Base-by-base conservation (phyloP, 2,888 invertebrate species). In the Eurytoma californica region DNA sequence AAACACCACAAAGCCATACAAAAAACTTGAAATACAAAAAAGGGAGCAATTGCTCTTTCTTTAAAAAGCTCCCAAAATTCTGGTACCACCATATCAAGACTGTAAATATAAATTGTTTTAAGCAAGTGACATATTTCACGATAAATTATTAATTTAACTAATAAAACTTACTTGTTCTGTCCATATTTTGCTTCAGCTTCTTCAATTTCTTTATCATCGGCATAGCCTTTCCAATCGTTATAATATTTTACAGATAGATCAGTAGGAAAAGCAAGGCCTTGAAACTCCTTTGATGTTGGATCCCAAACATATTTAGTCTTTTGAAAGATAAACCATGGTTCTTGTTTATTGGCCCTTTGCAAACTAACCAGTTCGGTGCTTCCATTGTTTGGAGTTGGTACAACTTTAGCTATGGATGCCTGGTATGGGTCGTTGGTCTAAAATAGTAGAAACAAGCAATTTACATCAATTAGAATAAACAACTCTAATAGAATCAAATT, bases 21-120 rank as follows among this genome's bases (percentile, higher is more conserved):
- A 90, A 99, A 99, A 78, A 99, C 97, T 95, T 99, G 99, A 91
- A 99, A 99, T 5, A 99, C 98, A 91, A 99, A 99, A 91, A 99
- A 99, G 2, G 99, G 99, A 0, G 99, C 99, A 0, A 99, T 98
- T 0, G 99, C 99, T 85, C 99, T 92, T 91, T 99, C 99, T 86
- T 95, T 96, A 89, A 99, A 99, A 20, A 99, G 92, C 91, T 99
- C 98, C 92, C 95, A 93, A 88, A 99, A 99, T 90, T 98, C 97
- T 0, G 99, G 99, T 20, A 99, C 96, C 79, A 97, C 94, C 94
- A 95, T 94, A 82, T 93, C 93, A 89, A 95, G 91, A 75, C 94
- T 94, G 51, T 24, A 67, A 79, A 63, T 14, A 57, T 4, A 58
- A 68, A 72, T 74, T 16, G 12, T 65, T 39, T 39, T 7, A 39